Percentiles rank a stretch among this genome's conserved stretches.
These are phyloP conservation scores for Trichogramma pretiosum DNA, from an alignment of 1,140 invertebrate species.

Conservation along the genomic window DNA sequence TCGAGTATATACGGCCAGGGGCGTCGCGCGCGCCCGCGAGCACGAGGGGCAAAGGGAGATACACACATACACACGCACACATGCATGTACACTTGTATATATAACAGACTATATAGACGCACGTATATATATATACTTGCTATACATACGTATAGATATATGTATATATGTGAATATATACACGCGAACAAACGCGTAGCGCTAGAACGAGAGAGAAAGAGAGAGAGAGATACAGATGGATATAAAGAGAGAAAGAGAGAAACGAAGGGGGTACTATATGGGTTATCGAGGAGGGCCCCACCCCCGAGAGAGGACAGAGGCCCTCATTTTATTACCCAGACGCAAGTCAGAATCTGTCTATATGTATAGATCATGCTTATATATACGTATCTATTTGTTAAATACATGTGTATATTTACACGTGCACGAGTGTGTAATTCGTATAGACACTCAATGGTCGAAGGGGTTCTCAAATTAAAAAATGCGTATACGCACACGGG, in stretches of 20 bases:
- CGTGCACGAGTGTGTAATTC: no score
- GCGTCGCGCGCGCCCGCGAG: conserved; percentile 26
- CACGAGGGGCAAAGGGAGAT: not conserved
- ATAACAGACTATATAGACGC: no score
- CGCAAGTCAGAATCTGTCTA: conserved; percentile 18
- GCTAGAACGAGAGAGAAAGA: conserved; percentile 10
- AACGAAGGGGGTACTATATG: conserved; percentile 43
- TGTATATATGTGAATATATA: no score
- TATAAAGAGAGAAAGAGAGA: conserved; percentile 20
- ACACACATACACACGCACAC: no score
- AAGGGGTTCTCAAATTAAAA: conserved; percentile 42
- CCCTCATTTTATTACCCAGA: conserved; percentile 46
- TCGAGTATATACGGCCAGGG: conserved; percentile 44
- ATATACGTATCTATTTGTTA: no score
- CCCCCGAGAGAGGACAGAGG: conserved; percentile 41
- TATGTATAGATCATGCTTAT: no score
- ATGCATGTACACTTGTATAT: no score
- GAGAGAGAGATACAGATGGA: conserved; percentile 21
- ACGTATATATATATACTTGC: no score
- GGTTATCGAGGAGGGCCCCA: conserved; percentile 44
- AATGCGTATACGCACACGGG: not conserved
- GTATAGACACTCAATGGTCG: no score
- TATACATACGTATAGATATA: no score
- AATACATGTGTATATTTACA: no score
- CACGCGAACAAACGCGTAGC: conserved; percentile 1